Evolutionary conservation across 2,797 vertebrate genomes (phyloP).

Genomic region (Xenopus petersii): DNA sequence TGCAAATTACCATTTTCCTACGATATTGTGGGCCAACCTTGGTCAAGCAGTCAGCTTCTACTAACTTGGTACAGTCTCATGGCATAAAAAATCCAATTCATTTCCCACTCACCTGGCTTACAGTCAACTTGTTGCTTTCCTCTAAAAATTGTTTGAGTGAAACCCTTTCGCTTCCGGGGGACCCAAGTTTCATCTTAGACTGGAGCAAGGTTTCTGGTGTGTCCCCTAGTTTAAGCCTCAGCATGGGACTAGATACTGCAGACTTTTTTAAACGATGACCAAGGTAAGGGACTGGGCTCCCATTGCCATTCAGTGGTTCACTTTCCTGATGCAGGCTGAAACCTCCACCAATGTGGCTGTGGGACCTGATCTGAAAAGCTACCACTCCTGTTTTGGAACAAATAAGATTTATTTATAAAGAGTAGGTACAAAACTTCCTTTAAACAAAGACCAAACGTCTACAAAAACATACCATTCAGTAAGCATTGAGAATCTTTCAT

Average conservation of each 20-base stretch:
- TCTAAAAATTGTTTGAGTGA: slow-evolving; percentile 92
- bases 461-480: too few relatives aligned
- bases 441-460: too few relatives aligned
- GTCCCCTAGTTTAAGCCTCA: slow-evolving; percentile 66
- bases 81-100: too few relatives aligned
- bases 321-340: slow-evolving; percentile 86
- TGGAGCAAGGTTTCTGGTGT: slow-evolving; percentile 62
- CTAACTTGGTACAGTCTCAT: too few relatives aligned
- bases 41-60: too few relatives aligned
- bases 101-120: slow-evolving; percentile 60
- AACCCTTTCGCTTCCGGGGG: slow-evolving; percentile 80
- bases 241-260: slow-evolving; percentile 80
- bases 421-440: neutral
- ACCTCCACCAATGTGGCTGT: slow-evolving; percentile 95
- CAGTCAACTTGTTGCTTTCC: slow-evolving; percentile 81
- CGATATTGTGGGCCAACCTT: too few relatives aligned
- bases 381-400: slow-evolving; percentile 73
- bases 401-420: slow-evolving; percentile 33
- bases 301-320: slow-evolving; percentile 87
- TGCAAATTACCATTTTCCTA: too few relatives aligned
- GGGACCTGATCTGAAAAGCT: slow-evolving; percentile 83
- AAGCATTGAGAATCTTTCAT: too few relatives aligned
- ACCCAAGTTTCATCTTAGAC: slow-evolving; percentile 66
- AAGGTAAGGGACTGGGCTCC: slow-evolving; percentile 85
- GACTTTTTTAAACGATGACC: slow-evolving; percentile 68